Evolutionary conservation across 2,888 invertebrate genomes (phyloP).

Genomic region (Protophormia terraenovae): DNA sequence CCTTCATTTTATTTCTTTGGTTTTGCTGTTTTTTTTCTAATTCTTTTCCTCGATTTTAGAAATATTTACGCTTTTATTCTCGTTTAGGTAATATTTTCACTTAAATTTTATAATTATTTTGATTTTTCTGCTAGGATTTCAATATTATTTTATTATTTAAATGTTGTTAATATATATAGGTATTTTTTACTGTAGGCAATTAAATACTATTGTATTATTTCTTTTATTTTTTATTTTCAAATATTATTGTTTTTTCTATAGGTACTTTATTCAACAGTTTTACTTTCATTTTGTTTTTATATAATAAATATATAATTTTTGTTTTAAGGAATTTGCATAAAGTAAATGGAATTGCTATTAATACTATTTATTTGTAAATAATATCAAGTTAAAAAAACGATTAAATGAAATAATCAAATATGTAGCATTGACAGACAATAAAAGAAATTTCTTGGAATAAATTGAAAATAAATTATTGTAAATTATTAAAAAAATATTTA

Average conservation of each 20-base stretch:
- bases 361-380: background rate
- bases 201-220: conserved; percentile 45
- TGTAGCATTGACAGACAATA: too few relatives aligned
- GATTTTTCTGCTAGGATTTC: conserved; percentile 44
- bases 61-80: conserved; percentile 67
- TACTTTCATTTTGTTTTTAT: conserved; percentile 28
- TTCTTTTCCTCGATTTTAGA: conserved; percentile 51
- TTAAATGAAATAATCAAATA: too few relatives aligned
- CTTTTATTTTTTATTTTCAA: conserved; percentile 41
- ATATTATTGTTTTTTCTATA: conserved; percentile 68
- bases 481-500: too few relatives aligned
- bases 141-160: background rate
- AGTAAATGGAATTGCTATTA: conserved; percentile 24
- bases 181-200: conserved; percentile 28
- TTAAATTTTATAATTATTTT: conserved; percentile 49
- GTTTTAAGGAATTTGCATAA: conserved; percentile 26
- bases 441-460: too few relatives aligned
- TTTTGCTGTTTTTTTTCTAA: background rate
- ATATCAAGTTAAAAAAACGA: background rate
- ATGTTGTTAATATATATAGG: background rate
- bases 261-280: conserved; percentile 66
- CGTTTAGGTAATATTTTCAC: conserved; percentile 53
- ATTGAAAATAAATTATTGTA: too few relatives aligned
- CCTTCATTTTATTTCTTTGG: background rate
- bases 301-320: background rate